A percentile compares a stretch with the other conserved stretches of the same genome.
Conservation (phyloP, 2,888 invertebrate species). For the Thera obeliscata region DNA sequence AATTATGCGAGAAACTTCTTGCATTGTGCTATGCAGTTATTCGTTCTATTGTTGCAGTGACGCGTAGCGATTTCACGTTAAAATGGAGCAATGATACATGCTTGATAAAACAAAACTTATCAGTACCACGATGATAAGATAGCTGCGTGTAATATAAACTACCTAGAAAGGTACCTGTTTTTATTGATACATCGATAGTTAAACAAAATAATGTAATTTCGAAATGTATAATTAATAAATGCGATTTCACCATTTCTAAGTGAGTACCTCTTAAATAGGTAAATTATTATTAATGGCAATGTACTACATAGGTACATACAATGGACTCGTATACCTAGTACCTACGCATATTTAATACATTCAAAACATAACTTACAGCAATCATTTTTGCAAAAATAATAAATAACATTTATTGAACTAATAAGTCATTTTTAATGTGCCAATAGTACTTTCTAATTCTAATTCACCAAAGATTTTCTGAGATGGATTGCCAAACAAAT, state of each 20-base stretch:
- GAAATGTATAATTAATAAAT: slow-evolving; percentile 20
- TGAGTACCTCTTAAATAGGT: not conserved
- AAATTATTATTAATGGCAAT: slow-evolving; percentile 13
- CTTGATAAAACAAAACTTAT: slow-evolving; percentile 68
- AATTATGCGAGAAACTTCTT: slow-evolving; percentile 39
- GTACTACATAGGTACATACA: not conserved
- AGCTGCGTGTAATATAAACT: slow-evolving; percentile 45
- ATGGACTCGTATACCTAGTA: too few species aligned
- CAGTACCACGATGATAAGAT: slow-evolving; percentile 65
- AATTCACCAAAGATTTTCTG: too few species aligned
- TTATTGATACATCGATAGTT: slow-evolving; percentile 14
- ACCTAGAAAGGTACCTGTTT: slow-evolving; percentile 24
- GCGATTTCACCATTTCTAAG: slow-evolving; percentile 12
- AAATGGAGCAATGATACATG: slow-evolving; percentile 68
- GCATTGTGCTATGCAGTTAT: slow-evolving; percentile 58
- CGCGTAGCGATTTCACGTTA: slow-evolving; percentile 54
- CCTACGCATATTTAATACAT: too few species aligned
- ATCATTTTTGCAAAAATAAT: too few species aligned
- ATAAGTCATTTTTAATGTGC: too few species aligned
- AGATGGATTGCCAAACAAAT: too few species aligned
- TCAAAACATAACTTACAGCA: too few species aligned
- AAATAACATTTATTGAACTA: too few species aligned
- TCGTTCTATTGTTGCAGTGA: slow-evolving; percentile 49
- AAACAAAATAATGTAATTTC: slow-evolving; percentile 20
- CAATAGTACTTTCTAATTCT: too few species aligned